phyloP scores from a whole-genome alignment of 2,888 invertebrate species.

The Vesta saturnalis region DNA sequence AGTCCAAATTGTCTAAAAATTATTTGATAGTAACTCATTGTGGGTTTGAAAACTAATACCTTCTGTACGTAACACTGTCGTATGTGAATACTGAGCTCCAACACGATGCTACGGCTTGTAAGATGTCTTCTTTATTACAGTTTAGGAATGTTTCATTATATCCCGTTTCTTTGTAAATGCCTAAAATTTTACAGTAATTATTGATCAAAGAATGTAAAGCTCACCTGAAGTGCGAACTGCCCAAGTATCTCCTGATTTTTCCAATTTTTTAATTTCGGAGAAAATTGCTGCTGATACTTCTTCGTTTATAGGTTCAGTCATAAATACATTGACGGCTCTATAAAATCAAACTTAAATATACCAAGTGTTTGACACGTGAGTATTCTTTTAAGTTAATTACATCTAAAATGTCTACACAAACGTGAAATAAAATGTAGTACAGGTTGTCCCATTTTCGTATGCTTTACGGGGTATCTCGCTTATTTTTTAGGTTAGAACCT shows the following conservation, averaged over 20 bases:
- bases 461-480: no score
- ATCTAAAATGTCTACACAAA: background rate
- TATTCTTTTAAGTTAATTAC: background rate
- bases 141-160: slow-evolving; percentile 85
- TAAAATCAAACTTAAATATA: no score
- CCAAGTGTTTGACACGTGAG: no score
- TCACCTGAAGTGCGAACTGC: slow-evolving; percentile 71
- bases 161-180: slow-evolving; percentile 67
- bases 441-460: no score
- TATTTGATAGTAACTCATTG: no score
- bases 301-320: background rate
- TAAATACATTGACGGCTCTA: slow-evolving; percentile 6
- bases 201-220: no score
- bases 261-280: slow-evolving; percentile 48
- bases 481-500: no score
- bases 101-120: slow-evolving; percentile 72
- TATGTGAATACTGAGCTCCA: slow-evolving; percentile 86
- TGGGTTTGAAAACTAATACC: no score
- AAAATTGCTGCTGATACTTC: slow-evolving; percentile 24
- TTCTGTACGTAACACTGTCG: slow-evolving; percentile 81
- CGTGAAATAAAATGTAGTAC: background rate
- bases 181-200: slow-evolving; percentile 14
- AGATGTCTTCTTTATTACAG: slow-evolving; percentile 65
- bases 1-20: no score
- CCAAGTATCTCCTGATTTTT: slow-evolving; percentile 61